Evolutionary conservation across 1,140 invertebrate species (phyloP).

Genomic region (Cydia splendana): DNA sequence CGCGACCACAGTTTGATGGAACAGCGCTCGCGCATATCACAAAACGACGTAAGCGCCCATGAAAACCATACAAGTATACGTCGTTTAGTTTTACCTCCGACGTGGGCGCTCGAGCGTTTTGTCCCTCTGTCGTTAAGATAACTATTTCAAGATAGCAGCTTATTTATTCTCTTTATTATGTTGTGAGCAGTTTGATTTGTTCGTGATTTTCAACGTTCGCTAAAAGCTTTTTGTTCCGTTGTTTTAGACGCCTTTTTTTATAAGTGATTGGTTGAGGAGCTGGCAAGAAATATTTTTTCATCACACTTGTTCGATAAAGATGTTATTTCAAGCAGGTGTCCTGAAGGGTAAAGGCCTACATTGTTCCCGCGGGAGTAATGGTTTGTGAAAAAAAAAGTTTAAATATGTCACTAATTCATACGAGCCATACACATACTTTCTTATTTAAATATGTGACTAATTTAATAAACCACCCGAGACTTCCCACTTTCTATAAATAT

Average conservation of each 20-base stretch:
- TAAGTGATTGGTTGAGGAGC: not conserved
- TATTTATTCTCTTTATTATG: conserved; percentile 21
- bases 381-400: no score
- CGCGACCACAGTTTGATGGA: conserved; percentile 9
- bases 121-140: conserved; percentile 29
- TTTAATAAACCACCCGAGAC: no score
- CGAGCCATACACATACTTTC: no score
- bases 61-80: not conserved
- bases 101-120: conserved; percentile 27
- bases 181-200: conserved; percentile 15
- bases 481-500: no score
- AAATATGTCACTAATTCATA: no score
- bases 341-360: no score
- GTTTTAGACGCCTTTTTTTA: not conserved
- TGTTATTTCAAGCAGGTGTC: no score
- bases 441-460: no score
- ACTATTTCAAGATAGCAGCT: conserved; percentile 20
- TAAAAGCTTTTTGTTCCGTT: conserved; percentile 12
- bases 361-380: no score
- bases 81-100: not conserved
- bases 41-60: not conserved
- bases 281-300: not conserved
- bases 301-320: no score
- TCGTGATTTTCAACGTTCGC: not conserved
- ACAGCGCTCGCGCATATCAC: conserved; percentile 1